phyloP scores from a whole-genome alignment of 2,888 invertebrate genomes.

The Labia minor region DNA sequence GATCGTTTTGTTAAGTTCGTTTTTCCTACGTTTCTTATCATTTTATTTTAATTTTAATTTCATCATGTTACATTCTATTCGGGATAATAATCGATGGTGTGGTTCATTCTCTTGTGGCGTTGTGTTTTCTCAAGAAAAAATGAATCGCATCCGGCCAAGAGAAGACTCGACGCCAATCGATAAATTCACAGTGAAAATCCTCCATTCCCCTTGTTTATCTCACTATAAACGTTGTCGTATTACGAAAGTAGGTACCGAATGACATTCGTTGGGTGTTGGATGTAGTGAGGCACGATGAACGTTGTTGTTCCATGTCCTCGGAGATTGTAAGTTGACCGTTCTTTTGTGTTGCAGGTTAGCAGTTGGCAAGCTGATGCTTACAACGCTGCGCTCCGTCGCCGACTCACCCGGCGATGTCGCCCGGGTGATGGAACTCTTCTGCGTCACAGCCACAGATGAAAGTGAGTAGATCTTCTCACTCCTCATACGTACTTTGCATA shows the following conservation, averaged over 20 bases:
- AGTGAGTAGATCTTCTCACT: conserved; percentile 33
- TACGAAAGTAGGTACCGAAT: background rate
- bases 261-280: background rate
- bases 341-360: conserved; percentile 44
- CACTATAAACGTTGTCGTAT: too few species aligned
- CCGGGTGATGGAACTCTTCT: conserved; percentile 40
- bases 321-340: background rate
- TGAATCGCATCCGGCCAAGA: background rate
- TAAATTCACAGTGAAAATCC: conserved; percentile 5
- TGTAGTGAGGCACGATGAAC: background rate
- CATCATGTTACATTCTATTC: background rate
- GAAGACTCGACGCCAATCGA: conserved; percentile 4
- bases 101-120: background rate
- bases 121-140: background rate
- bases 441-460: conserved; percentile 38
- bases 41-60: background rate
- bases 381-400: conserved; percentile 42
- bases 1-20: background rate
- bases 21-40: background rate
- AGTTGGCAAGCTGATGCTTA: conserved; percentile 46
- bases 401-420: conserved; percentile 36
- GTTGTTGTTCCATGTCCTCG: background rate
- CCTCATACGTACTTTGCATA: too few species aligned
- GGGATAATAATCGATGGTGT: background rate
- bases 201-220: background rate